phyloP scores from a whole-genome alignment of 37 sponge, comb jelly and placozoan genomes.

The Oopsacas minuta region DNA sequence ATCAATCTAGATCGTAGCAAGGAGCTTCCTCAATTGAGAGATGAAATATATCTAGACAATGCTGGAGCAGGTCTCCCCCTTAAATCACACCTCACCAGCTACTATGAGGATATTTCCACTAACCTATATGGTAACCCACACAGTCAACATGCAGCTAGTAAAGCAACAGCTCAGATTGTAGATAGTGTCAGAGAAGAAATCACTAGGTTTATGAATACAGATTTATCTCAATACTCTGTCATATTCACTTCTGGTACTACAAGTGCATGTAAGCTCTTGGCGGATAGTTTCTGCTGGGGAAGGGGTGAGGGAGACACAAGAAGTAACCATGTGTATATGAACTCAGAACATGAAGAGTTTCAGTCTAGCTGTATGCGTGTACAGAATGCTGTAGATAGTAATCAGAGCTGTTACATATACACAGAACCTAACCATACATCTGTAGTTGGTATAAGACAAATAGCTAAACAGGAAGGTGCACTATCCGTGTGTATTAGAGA shows the following conservation, averaged over 20 bases:
- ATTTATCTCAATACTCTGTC: constrained; percentile 38
- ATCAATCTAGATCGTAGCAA: not conserved
- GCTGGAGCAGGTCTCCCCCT: constrained; percentile 70
- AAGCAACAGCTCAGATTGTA: constrained; percentile 27
- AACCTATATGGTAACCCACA: constrained; percentile 82
- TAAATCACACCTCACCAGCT: constrained; percentile 38
- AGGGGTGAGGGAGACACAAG: not conserved
- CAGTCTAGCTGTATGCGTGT: not conserved
- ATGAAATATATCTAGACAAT: constrained; percentile 71
- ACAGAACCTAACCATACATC: constrained; percentile 86
- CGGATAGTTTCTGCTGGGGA: constrained; percentile 63
- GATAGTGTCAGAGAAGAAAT: constrained; percentile 42
- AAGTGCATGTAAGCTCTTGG: constrained; percentile 53
- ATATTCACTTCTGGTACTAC: constrained; percentile 75
- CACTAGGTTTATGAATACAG: constrained; percentile 53
- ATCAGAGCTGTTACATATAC: constrained; percentile 56
- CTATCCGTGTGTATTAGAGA: constrained; percentile 34
- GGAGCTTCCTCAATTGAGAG: constrained; percentile 30
- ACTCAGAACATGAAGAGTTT: not conserved
- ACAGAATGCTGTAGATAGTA: not conserved
- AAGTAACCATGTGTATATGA: not conserved
- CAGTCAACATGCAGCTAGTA: constrained; percentile 53
- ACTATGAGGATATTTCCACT: constrained; percentile 36
- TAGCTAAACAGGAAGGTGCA: constrained; percentile 46
- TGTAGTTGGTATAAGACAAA: constrained; percentile 79